phyloP scores from a whole-genome alignment of 2,888 invertebrate species.

The Lasioglossum villosulum region DNA sequence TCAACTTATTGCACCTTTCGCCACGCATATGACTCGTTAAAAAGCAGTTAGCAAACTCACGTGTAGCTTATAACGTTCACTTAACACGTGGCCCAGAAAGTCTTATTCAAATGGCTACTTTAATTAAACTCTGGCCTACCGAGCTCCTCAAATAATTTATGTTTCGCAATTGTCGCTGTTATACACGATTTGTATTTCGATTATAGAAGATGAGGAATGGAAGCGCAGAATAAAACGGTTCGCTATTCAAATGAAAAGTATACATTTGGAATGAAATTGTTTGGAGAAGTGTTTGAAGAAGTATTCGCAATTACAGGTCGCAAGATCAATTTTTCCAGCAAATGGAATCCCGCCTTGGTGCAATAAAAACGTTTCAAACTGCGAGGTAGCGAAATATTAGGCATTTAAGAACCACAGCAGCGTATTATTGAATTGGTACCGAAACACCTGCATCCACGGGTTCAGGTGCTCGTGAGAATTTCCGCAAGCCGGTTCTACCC shows the following conservation, averaged over 20 bases:
- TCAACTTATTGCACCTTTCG: slow-evolving; percentile 42
- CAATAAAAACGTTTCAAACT: slow-evolving; percentile 42
- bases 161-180: not conserved
- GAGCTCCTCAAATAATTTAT: slow-evolving; percentile 25
- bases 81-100: slow-evolving; percentile 15
- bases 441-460: slow-evolving; percentile 60
- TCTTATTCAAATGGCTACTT: slow-evolving; percentile 22
- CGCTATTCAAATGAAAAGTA: not conserved
- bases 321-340: not conserved
- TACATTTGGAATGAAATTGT: not conserved
- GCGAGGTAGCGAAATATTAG: slow-evolving; percentile 38
- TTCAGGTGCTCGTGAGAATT: slow-evolving; percentile 61
- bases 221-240: not conserved
- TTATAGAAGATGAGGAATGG: not conserved
- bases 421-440: slow-evolving; percentile 58
- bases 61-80: slow-evolving; percentile 20
- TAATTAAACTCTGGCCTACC: slow-evolving; percentile 23
- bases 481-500: slow-evolving; percentile 27
- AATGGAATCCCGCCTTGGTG: not conserved
- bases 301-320: not conserved
- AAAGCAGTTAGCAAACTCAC: slow-evolving; percentile 54
- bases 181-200: not conserved
- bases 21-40: slow-evolving; percentile 65
- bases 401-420: slow-evolving; percentile 45
- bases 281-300: not conserved